Evolutionary conservation across 1,140 invertebrate species (phyloP), one percentile per base, ranked within the genome.

Genomic region (Drosophila pectinifera): DNA sequence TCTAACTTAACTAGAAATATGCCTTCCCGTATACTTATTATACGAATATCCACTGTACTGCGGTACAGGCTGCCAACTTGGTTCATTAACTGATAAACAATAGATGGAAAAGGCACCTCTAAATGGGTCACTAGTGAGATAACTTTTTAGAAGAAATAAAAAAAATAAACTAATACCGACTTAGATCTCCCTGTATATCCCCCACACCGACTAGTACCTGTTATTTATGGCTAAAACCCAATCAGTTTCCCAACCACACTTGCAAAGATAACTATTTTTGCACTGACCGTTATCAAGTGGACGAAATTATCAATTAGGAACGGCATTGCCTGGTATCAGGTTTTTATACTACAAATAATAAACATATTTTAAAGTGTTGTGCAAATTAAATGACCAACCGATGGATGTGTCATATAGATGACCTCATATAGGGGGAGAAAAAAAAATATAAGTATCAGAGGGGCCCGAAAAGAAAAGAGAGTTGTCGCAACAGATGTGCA

Each of bases 31-130:
- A n/a, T n/a, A n/a, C n/a, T n/a, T n/a, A n/a, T n/a, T n/a, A n/a
- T n/a, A n/a, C n/a, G n/a, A 10, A 20, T 39, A 11, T 56, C 16
- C 16, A 61, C 49, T 24, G 13, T 62, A 57, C 16, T 4, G 5
- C 8, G 46, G 45, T 22, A 43, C 26, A 39, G 56, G 61, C 56
- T 82, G 58, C 54, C 69, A 39, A 28, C 34, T 56, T 72, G 36
- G 64, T 84, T 85, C 65, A 73, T 63, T 80, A 80, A 68, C 73
- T 85, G 81, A 85, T 84, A 85, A 84, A 69, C 26, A 2, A 53
- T 41, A 54, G 53, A 73, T 20, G 20, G 24, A 31, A 20, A 14
- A 48, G 38, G 42, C 10, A n/a, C 7, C 4, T 34, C 11, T 14
- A 42, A 53, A 28, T 85, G 46, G 78, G 82, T 78, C 82, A 51